These are phyloP conservation scores for Pseudotriccus pelzelni DNA, from an alignment of 2,797 vertebrate species.

Conservation along the genomic window DNA sequence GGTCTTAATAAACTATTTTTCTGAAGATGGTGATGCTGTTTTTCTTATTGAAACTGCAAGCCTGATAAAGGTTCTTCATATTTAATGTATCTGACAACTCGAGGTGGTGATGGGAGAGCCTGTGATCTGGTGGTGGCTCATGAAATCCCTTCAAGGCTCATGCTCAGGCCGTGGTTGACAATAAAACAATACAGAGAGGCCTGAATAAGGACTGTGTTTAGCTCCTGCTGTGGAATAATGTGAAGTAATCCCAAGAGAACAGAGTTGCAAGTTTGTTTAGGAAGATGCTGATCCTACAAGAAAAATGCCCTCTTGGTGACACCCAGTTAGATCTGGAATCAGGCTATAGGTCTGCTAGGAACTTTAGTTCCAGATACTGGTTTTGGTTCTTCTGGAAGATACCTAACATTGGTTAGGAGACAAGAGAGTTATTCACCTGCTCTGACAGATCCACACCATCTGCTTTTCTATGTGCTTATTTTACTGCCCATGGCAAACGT, in stretches of 20 bases:
- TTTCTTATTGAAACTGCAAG: not conserved
- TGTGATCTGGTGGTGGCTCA: not conserved
- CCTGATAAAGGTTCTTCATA: not conserved
- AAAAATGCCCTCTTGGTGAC: fast-evolving
- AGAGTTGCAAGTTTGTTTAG: not conserved
- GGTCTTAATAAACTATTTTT: slow-evolving; percentile 26
- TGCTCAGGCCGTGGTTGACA: not conserved
- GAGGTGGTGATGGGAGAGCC: not conserved
- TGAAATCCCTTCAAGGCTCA: not conserved
- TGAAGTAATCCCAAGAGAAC: not conserved
- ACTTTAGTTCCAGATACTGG: not conserved
- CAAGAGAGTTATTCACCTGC: not conserved
- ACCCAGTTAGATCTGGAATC: not conserved
- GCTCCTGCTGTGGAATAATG: not conserved
- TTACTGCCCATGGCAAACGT: not conserved
- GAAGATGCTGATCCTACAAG: not conserved
- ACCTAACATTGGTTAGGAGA: not conserved
- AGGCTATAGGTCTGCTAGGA: not conserved
- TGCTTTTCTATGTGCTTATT: not conserved
- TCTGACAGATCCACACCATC: not conserved
- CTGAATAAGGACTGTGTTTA: fast-evolving
- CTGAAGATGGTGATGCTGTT: not conserved
- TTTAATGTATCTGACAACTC: not conserved
- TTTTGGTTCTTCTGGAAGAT: not conserved
- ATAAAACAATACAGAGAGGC: not conserved